Conservation (phyloP, 2,888 invertebrate species). For the Oscheius onirici region DNA sequence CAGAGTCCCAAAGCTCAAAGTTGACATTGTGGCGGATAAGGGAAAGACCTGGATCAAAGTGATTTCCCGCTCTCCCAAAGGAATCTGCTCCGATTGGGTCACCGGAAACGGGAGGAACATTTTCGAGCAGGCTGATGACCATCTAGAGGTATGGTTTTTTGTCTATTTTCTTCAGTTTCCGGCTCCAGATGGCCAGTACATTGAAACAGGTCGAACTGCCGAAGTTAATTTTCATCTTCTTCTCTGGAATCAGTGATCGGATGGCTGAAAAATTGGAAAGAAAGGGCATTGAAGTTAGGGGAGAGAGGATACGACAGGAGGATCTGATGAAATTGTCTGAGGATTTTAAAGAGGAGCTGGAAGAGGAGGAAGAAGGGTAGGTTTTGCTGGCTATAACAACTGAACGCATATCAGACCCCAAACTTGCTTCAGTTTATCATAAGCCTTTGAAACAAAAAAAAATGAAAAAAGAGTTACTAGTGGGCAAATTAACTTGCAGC, state of each 20-base stretch:
- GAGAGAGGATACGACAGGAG: constrained; percentile 36
- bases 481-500: no score
- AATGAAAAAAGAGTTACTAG: no score
- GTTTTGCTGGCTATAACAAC: no score
- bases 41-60: constrained; percentile 44
- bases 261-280: constrained; percentile 48
- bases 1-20: constrained; percentile 42
- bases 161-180: neutral
- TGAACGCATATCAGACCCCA: no score
- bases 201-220: constrained; percentile 41
- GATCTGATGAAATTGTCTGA: constrained; percentile 28
- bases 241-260: constrained; percentile 47
- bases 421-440: no score
- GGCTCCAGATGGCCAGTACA: constrained; percentile 38
- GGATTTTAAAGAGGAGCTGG: constrained; percentile 38
- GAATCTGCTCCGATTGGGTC: constrained; percentile 51
- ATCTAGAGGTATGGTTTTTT: constrained; percentile 33
- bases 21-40: constrained; percentile 50
- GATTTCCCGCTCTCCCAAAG: constrained; percentile 46
- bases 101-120: constrained; percentile 37
- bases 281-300: constrained; percentile 46
- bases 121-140: constrained; percentile 42
- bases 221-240: constrained; percentile 45
- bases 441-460: no score
- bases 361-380: constrained; percentile 30